Base-by-base conservation (phyloP, 2,797 vertebrate species). In the Pterois miles region DNA sequence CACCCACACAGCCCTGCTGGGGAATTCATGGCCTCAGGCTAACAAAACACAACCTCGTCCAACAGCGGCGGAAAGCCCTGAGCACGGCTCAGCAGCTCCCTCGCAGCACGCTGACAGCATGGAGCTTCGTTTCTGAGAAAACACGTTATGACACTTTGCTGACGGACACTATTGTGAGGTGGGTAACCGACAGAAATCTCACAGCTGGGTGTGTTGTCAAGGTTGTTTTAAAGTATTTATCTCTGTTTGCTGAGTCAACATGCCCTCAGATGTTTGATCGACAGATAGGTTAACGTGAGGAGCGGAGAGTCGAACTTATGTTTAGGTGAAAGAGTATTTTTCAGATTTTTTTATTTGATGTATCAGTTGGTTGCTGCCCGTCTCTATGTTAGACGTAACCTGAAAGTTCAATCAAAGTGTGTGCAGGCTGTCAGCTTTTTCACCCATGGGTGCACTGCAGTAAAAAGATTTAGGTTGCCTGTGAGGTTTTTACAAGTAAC, bases 21-120 rank as follows among this genome's bases (percentile, higher is more conserved):
- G 94, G 92, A 95, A 96, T 95, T 91, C 81, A 80, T 84, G 88
- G 92, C 94, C 93, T 90, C 89, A 80, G 91, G 93, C 91, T 91
- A 93, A 89, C 87, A 89, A 90, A 94, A 93, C 90, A 94, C 81
- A 86, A 88, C 70, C 71, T 59, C 43, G 59, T 84, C 63, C 80
- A 79, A 74, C 87, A 78, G 81, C 74, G 58, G 67, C 48, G 40
- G 65, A 82, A 74, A 78, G 70, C 75, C 84, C 58, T 34, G 81
- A 86, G 85, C 59, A 10, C 65, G 50, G 70, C 72, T 81, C 72
- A 12, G 78, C 74, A 12, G 78, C 73, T 81, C 48, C 48, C 76
- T 76, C 80, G 4, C 80, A 34, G 85, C 64, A 33, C 67, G 71
- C 43, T 31, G 50, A 63, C 83, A 72, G 74, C 72, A 6, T 60